These are phyloP conservation scores for Eremobia ochroleuca DNA, from an alignment of 2,888 invertebrate species.

Conservation along the genomic window DNA sequence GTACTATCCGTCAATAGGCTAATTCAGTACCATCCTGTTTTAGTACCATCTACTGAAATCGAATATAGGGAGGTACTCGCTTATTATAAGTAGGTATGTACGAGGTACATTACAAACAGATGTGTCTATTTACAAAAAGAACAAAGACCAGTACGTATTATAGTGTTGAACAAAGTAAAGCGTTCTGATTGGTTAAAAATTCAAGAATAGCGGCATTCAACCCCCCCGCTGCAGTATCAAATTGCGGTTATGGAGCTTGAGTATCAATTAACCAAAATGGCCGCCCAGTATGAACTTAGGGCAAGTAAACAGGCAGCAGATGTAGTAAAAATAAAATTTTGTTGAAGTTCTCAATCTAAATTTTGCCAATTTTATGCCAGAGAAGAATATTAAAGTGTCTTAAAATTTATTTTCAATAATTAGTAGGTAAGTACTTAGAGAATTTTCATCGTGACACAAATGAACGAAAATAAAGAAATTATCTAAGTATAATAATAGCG, in stretches of 20 bases:
- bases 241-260: slow-evolving; percentile 78
- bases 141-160: slow-evolving; percentile 39
- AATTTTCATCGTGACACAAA: slow-evolving; percentile 11
- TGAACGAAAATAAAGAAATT: slow-evolving; percentile 13
- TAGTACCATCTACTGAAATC: slow-evolving; percentile 1
- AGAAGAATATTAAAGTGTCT: background rate
- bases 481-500: too few relatives aligned
- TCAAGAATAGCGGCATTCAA: slow-evolving; percentile 73
- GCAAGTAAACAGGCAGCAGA: slow-evolving; percentile 27
- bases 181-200: slow-evolving; percentile 73
- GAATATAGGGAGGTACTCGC: background rate
- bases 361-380: slow-evolving; percentile 12
- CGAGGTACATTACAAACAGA: slow-evolving; percentile 18
- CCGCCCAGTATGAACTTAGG: slow-evolving; percentile 66
- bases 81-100: slow-evolving; percentile 4
- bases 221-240: slow-evolving; percentile 75
- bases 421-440: background rate
- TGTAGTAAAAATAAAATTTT: slow-evolving; percentile 16
- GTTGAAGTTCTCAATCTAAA: background rate
- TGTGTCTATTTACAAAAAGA: slow-evolving; percentile 48
- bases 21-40: slow-evolving; percentile 18
- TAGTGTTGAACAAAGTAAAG: slow-evolving; percentile 60
- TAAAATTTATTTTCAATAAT: slow-evolving; percentile 2
- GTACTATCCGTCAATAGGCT: slow-evolving; percentile 10
- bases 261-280: slow-evolving; percentile 82